Evolutionary conservation across 2,113 vertebrate genomes (phyloP).

Genomic region (Psettodes erumei): DNA sequence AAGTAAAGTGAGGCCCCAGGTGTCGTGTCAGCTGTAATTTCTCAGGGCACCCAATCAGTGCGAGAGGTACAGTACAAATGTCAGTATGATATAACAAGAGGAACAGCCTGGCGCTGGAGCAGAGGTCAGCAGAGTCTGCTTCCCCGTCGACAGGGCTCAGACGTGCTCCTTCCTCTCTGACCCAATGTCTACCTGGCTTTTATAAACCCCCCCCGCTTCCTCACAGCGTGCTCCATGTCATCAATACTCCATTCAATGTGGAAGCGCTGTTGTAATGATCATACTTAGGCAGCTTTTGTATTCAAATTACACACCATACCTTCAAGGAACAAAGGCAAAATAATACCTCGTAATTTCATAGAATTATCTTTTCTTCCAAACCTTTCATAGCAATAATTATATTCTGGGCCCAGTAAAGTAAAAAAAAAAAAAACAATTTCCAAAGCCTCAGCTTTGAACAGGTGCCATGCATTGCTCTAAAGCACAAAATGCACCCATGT

Average conservation of each 20-base stretch:
- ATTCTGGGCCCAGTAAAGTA: background rate
- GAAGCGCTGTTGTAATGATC: constrained; percentile 22
- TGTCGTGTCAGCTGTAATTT: constrained; percentile 66
- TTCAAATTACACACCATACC: constrained; percentile 51
- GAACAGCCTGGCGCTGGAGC: constrained; percentile 28
- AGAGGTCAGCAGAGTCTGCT: constrained; percentile 49
- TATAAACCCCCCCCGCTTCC: constrained; percentile 16
- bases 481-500: constrained; percentile 22
- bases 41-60: constrained; percentile 67
- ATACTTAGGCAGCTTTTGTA: constrained; percentile 56
- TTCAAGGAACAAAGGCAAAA: constrained; percentile 56
- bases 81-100: constrained; percentile 35
- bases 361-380: constrained; percentile 49
- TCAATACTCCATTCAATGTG: constrained; percentile 31
- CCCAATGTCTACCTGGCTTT: constrained; percentile 8
- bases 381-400: constrained; percentile 35
- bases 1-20: constrained; percentile 58
- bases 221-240: constrained; percentile 10
- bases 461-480: constrained; percentile 10
- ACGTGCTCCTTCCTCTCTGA: constrained; percentile 1
- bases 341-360: constrained; percentile 58
- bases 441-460: background rate
- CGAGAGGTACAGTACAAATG: constrained; percentile 57
- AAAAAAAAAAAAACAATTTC: no score
- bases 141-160: background rate